Evolutionary conservation across 37 sponge, comb jelly and placozoan species (phyloP).

Genomic region (Diacarnus erythraeanus): DNA sequence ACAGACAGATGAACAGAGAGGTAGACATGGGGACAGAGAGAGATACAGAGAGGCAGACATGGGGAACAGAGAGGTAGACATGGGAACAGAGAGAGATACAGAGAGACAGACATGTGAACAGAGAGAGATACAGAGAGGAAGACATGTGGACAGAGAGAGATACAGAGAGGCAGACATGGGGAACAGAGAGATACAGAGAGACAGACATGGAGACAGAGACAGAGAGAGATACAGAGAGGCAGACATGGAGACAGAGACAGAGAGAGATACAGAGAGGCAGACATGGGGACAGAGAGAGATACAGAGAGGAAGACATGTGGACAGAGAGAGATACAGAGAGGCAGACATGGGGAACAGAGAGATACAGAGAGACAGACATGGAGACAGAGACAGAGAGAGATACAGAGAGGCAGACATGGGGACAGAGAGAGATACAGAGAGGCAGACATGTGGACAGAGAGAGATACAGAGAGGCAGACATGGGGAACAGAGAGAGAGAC

Average conservation of each 20-base stretch:
- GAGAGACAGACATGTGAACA: neutral
- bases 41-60: neutral
- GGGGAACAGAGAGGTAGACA: neutral
- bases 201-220: neutral
- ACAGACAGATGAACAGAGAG: neutral
- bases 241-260: conserved; percentile 1
- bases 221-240: conserved; percentile 2
- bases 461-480: neutral
- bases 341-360: conserved; percentile 2
- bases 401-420: neutral
- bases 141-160: neutral
- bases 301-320: neutral
- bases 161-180: conserved; percentile 5
- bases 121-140: neutral
- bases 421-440: neutral
- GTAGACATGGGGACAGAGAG: neutral
- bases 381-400: conserved; percentile 2
- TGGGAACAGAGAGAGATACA: neutral
- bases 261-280: conserved; percentile 5
- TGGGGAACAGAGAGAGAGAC: neutral
- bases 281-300: neutral
- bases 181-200: neutral
- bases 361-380: neutral
- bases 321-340: neutral
- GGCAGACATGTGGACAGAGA: neutral